These are phyloP conservation scores for Crocallis elinguaria DNA, from an alignment of 2,888 invertebrate genomes.

Conservation along the genomic window DNA sequence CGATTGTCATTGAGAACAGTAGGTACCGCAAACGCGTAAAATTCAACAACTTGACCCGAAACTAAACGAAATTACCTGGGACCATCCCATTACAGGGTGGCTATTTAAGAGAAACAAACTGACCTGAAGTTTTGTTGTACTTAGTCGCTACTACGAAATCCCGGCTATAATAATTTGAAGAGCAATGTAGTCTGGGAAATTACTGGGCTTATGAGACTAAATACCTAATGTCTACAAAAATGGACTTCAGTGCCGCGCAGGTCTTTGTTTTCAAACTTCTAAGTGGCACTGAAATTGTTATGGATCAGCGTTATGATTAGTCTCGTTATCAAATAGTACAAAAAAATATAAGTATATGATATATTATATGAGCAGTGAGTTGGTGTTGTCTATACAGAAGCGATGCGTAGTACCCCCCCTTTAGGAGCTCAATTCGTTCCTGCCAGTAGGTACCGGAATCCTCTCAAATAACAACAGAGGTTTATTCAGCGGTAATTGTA, in stretches of 20 bases:
- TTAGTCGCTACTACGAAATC: constrained; percentile 14
- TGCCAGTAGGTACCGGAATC: constrained; percentile 34
- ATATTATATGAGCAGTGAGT: no score
- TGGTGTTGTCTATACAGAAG: no score
- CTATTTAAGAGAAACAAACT: constrained; percentile 42
- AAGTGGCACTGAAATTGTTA: no score
- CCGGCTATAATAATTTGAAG: background rate
- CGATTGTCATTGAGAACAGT: constrained; percentile 16
- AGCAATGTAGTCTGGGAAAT: no score
- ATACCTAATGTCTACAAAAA: no score
- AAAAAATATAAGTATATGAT: no score
- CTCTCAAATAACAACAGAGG: constrained; percentile 42
- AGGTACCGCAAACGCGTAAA: constrained; percentile 26
- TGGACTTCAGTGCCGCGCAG: no score
- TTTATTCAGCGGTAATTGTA: constrained; percentile 57
- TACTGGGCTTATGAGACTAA: no score
- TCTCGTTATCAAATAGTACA: no score
- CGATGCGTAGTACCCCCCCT: background rate
- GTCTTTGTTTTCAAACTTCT: no score
- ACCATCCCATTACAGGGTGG: constrained; percentile 27
- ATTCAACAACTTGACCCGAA: constrained; percentile 26
- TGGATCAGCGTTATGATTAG: no score
- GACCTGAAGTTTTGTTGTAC: constrained; percentile 23
- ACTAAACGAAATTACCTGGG: constrained; percentile 30
- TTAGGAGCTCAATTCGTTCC: constrained; percentile 28